Percentiles rank a stretch among this genome's conserved stretches.
phyloP scores from a whole-genome alignment of 1,140 invertebrate species.

The Acyrthosiphon pisum region DNA sequence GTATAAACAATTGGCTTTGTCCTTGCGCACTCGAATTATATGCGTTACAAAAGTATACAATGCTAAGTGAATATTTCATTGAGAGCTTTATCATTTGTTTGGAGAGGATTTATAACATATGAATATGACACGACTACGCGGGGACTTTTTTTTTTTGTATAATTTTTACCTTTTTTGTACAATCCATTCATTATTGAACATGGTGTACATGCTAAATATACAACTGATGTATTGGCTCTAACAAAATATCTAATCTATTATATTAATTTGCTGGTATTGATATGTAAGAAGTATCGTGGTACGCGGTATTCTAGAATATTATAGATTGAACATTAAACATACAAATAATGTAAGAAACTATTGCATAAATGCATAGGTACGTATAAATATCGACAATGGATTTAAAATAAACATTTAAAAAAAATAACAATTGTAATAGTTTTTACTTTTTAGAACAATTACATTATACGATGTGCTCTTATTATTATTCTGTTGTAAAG shows the following conservation, averaged over 20 bases:
- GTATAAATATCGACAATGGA: not conserved
- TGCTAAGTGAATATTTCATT: constrained; percentile 15
- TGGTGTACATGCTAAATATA: not conserved
- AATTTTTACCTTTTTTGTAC: not conserved
- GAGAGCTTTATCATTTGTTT: not conserved
- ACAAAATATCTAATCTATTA: not conserved
- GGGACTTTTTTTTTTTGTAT: not conserved
- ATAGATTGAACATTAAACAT: not conserved
- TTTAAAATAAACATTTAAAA: not conserved
- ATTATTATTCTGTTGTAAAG: not conserved
- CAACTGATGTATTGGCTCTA: not conserved
- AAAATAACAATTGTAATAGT: not conserved
- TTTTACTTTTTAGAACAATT: not conserved
- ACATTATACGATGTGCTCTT: not conserved
- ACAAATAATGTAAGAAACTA: not conserved
- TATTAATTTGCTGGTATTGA: not conserved
- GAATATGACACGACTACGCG: not conserved
- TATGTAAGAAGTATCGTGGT: not conserved
- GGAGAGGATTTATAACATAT: not conserved
- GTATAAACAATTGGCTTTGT: constrained; percentile 24
- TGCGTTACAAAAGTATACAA: not conserved
- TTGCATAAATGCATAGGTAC: not conserved
- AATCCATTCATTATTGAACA: not conserved
- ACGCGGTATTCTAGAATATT: not conserved
- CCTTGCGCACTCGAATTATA: not conserved